These are phyloP conservation scores for Chloroceryle amazona DNA, from an alignment of 2,797 vertebrate genomes.

Conservation along the genomic window DNA sequence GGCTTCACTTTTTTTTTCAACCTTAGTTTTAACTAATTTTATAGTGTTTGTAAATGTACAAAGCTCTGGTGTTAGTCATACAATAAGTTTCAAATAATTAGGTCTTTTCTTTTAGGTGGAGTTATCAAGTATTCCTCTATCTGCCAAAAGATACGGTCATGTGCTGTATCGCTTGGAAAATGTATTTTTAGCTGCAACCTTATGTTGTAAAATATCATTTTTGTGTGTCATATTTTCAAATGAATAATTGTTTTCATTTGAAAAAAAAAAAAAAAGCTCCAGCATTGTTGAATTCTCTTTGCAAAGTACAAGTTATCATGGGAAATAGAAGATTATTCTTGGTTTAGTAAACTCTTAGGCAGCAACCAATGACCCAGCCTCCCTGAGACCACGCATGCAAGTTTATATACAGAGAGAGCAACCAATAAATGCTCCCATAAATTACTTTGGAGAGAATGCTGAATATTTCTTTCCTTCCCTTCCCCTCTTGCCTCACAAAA, in stretches of 20 bases:
- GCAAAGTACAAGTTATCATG: not conserved
- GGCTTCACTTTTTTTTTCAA: not conserved
- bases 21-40: not conserved
- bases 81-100: not conserved
- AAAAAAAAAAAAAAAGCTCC: not conserved
- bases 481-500: slow-evolving; percentile 26
- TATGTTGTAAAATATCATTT: slow-evolving; percentile 4
- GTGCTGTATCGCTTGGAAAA: not conserved
- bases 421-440: slow-evolving; percentile 7
- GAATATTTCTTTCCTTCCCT: slow-evolving; percentile 36
- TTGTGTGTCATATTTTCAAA: not conserved
- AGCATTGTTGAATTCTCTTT: not conserved
- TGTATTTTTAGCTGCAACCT: not conserved
- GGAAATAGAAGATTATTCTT: not conserved
- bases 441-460: not conserved
- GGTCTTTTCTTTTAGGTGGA: not conserved
- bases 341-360: not conserved
- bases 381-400: not conserved
- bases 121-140: not conserved
- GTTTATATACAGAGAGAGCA: not conserved
- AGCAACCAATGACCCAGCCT: not conserved
- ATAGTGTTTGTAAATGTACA: not conserved
- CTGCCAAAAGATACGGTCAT: not conserved
- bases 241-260: not conserved
- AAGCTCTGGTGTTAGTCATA: not conserved